A percentile compares a stretch with the other conserved stretches of the same genome.
Evolutionary conservation across 2,113 vertebrate genomes (phyloP).

Genomic region (Lepisosteus oculatus): DNA sequence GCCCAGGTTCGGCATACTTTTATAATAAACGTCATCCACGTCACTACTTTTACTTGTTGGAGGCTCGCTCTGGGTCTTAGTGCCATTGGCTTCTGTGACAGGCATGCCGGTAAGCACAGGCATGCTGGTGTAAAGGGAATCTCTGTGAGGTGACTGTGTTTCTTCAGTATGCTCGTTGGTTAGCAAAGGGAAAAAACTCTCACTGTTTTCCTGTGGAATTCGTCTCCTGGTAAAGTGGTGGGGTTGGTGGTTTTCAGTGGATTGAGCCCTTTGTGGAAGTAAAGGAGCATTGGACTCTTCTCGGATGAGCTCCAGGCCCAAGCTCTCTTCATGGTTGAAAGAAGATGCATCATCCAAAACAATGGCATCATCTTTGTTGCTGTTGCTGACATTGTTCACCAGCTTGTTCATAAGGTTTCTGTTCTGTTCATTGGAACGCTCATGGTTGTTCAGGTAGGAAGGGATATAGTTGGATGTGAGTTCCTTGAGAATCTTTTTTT

Average conservation of each 20-base stretch:
- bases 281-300: conserved; percentile 88
- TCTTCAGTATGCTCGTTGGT: conserved; percentile 89
- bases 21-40: conserved; percentile 92
- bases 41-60: conserved; percentile 77
- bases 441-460: conserved; percentile 94
- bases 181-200: conserved; percentile 93
- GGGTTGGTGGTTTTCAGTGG: conserved; percentile 75
- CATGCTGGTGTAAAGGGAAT: conserved; percentile 96
- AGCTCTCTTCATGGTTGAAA: conserved; percentile 83
- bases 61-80: conserved; percentile 80
- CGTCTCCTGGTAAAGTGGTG: conserved; percentile 76
- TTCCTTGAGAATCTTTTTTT: conserved; percentile 98
- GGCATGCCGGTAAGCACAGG: conserved; percentile 79
- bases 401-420: conserved; percentile 95
- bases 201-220: conserved; percentile 92
- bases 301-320: conserved; percentile 89
- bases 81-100: conserved; percentile 54
- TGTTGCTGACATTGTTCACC: conserved; percentile 84
- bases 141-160: conserved; percentile 80
- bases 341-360: conserved; percentile 81
- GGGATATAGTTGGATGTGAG: conserved; percentile 97
- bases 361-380: conserved; percentile 80
- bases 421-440: conserved; percentile 84
- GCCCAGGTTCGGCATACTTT: conserved; percentile 98
- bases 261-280: conserved; percentile 79